These are phyloP conservation scores for Pollenia angustigena DNA, from an alignment of 2,888 invertebrate genomes.

Conservation along the genomic window DNA sequence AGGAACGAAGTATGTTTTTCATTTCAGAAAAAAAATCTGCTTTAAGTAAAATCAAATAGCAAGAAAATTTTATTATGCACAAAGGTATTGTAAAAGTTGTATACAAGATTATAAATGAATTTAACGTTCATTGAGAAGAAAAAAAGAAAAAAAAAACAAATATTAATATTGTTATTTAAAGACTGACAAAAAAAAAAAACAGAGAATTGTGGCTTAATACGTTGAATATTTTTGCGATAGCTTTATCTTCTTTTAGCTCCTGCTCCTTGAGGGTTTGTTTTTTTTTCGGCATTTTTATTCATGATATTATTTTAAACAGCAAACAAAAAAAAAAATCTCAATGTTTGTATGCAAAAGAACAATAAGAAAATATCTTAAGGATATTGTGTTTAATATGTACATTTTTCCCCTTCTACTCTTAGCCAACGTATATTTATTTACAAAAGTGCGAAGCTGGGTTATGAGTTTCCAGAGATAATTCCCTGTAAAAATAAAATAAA, in stretches of 20 bases:
- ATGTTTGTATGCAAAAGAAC: conserved; percentile 77
- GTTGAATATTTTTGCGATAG: conserved; percentile 78
- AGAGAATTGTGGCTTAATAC: conserved; percentile 67
- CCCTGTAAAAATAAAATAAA: conserved; percentile 77
- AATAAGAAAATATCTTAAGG: conserved; percentile 82
- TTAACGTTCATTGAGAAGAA: conserved; percentile 46
- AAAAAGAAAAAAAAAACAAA: conserved; percentile 69
- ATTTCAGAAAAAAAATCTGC: background rate
- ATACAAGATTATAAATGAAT: conserved; percentile 64
- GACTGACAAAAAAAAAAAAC: conserved; percentile 49
- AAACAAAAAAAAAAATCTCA: conserved; percentile 72
- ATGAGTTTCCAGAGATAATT: conserved; percentile 78
- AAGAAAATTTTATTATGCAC: conserved; percentile 83
- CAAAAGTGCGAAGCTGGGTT: conserved; percentile 70
- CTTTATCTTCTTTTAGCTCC: conserved; percentile 33
- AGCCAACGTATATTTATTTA: conserved; percentile 55
- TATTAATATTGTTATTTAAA: conserved; percentile 73
- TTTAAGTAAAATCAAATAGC: conserved; percentile 46
- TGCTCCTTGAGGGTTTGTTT: conserved; percentile 47
- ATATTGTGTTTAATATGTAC: conserved; percentile 80
- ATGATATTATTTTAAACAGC: conserved; percentile 15
- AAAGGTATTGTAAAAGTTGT: conserved; percentile 82
- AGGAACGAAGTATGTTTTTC: background rate
- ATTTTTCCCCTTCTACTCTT: conserved; percentile 48
- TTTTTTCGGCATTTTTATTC: conserved; percentile 45